Evolutionary conservation across 1,140 invertebrate genomes (phyloP).

Genomic region (Calosoma granatense): DNA sequence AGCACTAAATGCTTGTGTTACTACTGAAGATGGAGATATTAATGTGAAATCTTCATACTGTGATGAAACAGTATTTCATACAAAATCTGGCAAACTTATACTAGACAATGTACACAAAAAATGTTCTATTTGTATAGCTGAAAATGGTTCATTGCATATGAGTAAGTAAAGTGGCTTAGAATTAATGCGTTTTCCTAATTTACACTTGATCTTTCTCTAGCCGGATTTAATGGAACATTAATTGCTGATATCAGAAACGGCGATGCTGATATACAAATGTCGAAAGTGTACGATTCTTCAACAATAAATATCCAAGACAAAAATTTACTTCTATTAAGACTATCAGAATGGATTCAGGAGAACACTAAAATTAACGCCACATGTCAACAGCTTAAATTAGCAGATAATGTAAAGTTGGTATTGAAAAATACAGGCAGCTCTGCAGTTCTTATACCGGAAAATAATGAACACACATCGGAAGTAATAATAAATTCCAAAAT

Average conservation of each 20-base stretch:
- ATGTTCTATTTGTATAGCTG: slow-evolving; percentile 12
- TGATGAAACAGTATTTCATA: slow-evolving; percentile 15
- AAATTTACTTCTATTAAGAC: neutral
- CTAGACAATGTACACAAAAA: slow-evolving; percentile 14
- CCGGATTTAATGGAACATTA: neutral
- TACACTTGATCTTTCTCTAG: neutral
- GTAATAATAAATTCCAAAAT: neutral
- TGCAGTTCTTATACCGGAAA: neutral
- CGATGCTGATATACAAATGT: neutral
- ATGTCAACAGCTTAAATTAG: neutral
- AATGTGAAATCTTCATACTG: neutral
- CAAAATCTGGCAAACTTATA: slow-evolving; percentile 14
- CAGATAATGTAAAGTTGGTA: neutral
- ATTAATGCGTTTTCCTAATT: neutral
- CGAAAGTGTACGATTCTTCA: neutral
- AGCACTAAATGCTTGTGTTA: neutral
- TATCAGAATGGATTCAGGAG: neutral
- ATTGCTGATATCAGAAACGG: neutral
- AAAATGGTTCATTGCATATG: neutral
- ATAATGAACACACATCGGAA: neutral
- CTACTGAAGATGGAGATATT: neutral
- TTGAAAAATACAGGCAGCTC: neutral
- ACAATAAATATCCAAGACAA: neutral
- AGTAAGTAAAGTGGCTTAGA: neutral
- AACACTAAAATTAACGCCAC: neutral